Conservation (phyloP, 2,888 invertebrate species). For the Myopa tessellatipennis region DNA sequence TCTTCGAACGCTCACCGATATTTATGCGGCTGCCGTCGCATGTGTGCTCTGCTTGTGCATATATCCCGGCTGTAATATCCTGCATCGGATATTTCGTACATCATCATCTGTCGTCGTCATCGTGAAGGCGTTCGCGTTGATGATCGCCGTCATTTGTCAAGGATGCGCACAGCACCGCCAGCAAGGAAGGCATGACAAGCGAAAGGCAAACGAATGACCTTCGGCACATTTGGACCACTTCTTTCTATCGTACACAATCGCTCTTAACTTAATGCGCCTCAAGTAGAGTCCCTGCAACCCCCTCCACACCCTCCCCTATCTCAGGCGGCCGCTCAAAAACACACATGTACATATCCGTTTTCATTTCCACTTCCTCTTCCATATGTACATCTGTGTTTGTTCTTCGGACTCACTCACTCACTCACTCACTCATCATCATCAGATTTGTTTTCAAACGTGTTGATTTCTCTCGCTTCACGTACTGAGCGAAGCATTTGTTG, state of each 20-base stretch:
- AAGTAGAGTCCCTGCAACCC: no score
- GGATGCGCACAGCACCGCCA: not conserved
- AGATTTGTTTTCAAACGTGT: not conserved
- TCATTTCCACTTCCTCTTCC: no score
- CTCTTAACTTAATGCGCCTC: not conserved
- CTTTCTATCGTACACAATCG: not conserved
- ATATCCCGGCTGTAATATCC: slow-evolving; percentile 30
- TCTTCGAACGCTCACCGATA: not conserved
- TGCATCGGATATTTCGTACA: slow-evolving; percentile 37
- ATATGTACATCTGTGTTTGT: not conserved
- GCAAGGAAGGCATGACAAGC: not conserved
- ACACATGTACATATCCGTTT: no score
- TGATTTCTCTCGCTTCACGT: not conserved
- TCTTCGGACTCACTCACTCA: not conserved
- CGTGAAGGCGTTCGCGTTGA: slow-evolving; percentile 34
- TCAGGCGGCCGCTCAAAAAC: no score
- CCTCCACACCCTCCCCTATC: no score
- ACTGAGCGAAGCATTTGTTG: not conserved
- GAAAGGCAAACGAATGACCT: slow-evolving; percentile 5
- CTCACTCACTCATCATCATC: not conserved
- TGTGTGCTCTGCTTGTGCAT: slow-evolving; percentile 10
- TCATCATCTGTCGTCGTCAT: slow-evolving; percentile 39
- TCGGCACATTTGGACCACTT: not conserved
- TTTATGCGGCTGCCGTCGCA: not conserved
- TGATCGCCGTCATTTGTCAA: slow-evolving; percentile 35